Conservation (phyloP, 1,140 invertebrate genomes). For the Heliconius melpomene region DNA sequence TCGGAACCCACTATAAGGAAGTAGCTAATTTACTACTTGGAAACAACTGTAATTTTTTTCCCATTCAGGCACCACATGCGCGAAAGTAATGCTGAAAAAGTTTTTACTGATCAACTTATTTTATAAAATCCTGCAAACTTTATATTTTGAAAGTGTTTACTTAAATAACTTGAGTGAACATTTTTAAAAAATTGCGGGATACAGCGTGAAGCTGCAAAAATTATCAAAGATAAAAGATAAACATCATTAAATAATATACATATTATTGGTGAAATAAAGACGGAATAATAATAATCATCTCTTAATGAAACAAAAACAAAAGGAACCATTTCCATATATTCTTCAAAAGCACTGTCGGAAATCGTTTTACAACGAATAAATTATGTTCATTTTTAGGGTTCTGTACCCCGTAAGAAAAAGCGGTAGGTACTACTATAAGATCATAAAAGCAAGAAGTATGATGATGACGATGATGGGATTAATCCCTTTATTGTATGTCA, state of each 20-base stretch:
- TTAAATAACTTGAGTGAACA: too few relatives aligned
- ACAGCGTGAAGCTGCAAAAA: neutral
- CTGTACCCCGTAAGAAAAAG: too few relatives aligned
- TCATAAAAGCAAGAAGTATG: too few relatives aligned
- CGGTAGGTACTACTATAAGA: too few relatives aligned
- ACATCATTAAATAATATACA: neutral
- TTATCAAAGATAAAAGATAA: neutral
- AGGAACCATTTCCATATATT: neutral
- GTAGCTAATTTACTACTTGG: neutral
- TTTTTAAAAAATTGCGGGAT: neutral
- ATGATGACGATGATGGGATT: too few relatives aligned
- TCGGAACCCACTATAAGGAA: neutral
- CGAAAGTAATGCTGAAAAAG: neutral
- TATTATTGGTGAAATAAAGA: neutral
- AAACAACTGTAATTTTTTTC: neutral
- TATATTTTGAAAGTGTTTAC: too few relatives aligned
- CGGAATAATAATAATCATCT: neutral
- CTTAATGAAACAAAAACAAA: slow-evolving; percentile 7
- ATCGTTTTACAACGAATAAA: neutral
- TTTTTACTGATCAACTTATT: neutral
- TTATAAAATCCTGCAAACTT: too few relatives aligned
- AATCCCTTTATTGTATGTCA: too few relatives aligned
- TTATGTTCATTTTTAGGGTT: neutral
- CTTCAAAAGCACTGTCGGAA: neutral
- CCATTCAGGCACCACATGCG: neutral